Evolutionary conservation across 1,140 invertebrate species (phyloP).

Genomic region (Armadillidium nasatum): DNA sequence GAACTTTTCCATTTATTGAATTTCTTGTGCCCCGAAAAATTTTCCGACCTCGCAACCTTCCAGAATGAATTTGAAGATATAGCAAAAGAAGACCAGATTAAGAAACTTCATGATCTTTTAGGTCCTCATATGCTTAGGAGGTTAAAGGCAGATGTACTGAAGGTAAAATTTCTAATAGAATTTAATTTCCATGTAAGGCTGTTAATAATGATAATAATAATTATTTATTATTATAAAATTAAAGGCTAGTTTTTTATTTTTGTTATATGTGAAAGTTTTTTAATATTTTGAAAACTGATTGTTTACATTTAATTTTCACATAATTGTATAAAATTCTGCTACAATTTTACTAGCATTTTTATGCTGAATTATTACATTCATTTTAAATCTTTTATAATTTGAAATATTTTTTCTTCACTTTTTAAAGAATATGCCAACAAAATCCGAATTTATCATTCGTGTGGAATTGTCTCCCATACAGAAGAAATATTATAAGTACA

Average conservation of each 20-base stretch:
- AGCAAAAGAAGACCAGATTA: slow-evolving; percentile 98
- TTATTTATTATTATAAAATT: too few species aligned
- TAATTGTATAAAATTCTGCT: not conserved
- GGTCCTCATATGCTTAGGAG: slow-evolving; percentile 97
- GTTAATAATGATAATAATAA: too few species aligned
- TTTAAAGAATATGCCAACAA: slow-evolving; percentile 88
- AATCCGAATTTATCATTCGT: slow-evolving; percentile 98
- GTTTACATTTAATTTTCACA: too few species aligned
- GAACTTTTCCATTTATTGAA: slow-evolving; percentile 99
- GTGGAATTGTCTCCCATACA: slow-evolving; percentile 99
- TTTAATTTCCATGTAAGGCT: too few species aligned
- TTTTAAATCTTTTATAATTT: slow-evolving; percentile 16
- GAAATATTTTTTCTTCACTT: not conserved
- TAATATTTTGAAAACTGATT: too few species aligned
- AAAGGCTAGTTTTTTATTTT: too few species aligned
- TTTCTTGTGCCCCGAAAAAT: slow-evolving; percentile 94
- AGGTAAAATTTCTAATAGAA: slow-evolving; percentile 57
- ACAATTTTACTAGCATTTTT: not conserved
- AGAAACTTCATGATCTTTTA: slow-evolving; percentile 94
- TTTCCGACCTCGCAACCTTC: slow-evolving; percentile 88
- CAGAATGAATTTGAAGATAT: slow-evolving; percentile 99
- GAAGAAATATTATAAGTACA: slow-evolving; percentile 99
- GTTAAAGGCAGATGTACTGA: slow-evolving; percentile 96
- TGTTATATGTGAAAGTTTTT: too few species aligned
- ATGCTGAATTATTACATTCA: too few species aligned